Base-by-base conservation (phyloP, 2,797 vertebrate species). In the Syncerus caffer region DNA sequence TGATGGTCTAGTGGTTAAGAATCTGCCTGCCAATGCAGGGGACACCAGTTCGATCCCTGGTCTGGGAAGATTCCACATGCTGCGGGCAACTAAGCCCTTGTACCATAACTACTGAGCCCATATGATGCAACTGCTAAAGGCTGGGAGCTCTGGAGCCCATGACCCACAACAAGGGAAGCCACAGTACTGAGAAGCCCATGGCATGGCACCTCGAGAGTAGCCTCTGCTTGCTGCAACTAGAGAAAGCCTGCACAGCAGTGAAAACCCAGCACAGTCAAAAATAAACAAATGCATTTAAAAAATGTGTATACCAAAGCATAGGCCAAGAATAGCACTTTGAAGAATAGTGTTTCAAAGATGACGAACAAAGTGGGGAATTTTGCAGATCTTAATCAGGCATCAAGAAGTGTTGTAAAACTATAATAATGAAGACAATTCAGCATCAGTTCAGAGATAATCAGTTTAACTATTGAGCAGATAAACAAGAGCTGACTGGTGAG, bases 121-220 rank as follows among this genome's bases (percentile, higher is more conserved):
- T 11, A 42, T 42, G 21, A 42, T 25, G 38, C 21, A 25, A 25
- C 12, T 7, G 2, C 38, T 25, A 42, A 38, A 42, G 71, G 21
- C 23, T 42, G 71, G 71, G 38, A 14, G 34, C 71, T 42, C 21
- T 74, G 25, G 71, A 42, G 23, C 12, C 71, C 12, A 1, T 23
- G 71, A 25, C 38, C 71, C 71, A 14, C 38, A 74, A 1, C 21
- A 42, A 74, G 71, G 14, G 71, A 74, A 42, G 23, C 21, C 38
- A 7, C 21, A 25, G 12, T 14, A 74, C 7, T 23, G 38, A 42
- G 38, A 25, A 74, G 38, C 71, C 38, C 34, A 25, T 0, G 0
- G 38, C 71, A 25, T 13, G 38, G 38, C 38, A 25, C 21, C 38
- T 42, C 42, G 23, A 42, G 71, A 42, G 38, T 25, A 25, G 38